These are phyloP conservation scores for Phataginus tricuspis DNA, from an alignment of 2,797 vertebrate species.

Conservation along the genomic window DNA sequence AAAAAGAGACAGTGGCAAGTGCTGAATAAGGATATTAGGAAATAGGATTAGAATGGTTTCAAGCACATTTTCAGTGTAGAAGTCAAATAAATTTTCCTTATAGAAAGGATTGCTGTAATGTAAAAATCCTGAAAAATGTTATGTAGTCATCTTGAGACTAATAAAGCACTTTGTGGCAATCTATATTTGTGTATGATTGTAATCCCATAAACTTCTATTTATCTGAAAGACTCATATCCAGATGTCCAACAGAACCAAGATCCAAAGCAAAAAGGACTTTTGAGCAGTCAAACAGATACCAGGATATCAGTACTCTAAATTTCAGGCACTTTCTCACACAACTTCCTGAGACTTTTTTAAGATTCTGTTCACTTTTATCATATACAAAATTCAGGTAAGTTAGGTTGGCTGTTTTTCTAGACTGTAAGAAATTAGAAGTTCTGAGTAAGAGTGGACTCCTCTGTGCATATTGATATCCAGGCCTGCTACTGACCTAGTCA, in stretches of 20 bases:
- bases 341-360: not conserved
- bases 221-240: not conserved
- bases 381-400: constrained; percentile 9
- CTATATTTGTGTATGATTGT: not conserved
- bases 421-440: constrained; percentile 2
- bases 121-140: not conserved
- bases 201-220: not conserved
- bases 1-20: not conserved
- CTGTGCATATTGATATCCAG: not conserved
- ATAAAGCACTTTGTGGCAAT: constrained; percentile 17
- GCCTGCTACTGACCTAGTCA: not conserved
- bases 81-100: constrained; percentile 39
- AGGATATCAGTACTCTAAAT: not conserved
- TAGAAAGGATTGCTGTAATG: not conserved
- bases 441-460: not conserved
- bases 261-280: not conserved
- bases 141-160: not conserved
- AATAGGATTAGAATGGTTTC: not conserved
- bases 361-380: not conserved
- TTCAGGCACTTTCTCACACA: not conserved
- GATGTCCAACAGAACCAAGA: constrained; percentile 30
- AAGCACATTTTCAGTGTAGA: constrained; percentile 19
- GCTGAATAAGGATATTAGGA: not conserved
- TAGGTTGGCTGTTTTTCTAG: not conserved
- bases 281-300: not conserved